Conservation (phyloP, 2,113 vertebrate species). For the Saimiri boliviensis region DNA sequence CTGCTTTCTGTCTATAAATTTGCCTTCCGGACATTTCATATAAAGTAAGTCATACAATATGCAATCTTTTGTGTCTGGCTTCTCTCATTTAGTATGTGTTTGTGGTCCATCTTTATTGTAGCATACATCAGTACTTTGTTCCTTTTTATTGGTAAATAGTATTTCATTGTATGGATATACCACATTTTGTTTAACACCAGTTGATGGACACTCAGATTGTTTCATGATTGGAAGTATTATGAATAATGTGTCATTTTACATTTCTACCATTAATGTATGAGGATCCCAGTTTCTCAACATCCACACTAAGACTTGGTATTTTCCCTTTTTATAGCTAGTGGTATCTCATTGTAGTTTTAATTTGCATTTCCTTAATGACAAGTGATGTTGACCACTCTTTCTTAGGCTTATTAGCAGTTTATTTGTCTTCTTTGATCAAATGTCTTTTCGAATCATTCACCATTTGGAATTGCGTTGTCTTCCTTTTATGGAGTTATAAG, state of each 20-base stretch:
- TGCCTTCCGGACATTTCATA: not conserved
- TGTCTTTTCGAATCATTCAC: not conserved
- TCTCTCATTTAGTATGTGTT: not conserved
- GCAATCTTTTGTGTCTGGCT: not conserved
- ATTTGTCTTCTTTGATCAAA: not conserved
- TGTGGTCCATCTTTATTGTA: not conserved
- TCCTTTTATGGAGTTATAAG: not conserved
- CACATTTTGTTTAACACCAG: not conserved
- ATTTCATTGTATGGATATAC: not conserved
- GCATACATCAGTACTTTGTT: not conserved
- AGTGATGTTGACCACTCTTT: not conserved
- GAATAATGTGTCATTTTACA: not conserved
- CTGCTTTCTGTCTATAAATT: not conserved
- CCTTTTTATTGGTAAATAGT: not conserved
- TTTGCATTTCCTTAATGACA: slow-evolving; percentile 11
- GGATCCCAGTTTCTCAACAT: not conserved
- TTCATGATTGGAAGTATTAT: slow-evolving; percentile 7
- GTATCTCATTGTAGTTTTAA: not conserved
- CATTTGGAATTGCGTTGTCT: not conserved
- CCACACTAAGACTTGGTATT: not conserved
- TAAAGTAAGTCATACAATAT: not conserved
- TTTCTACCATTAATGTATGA: not conserved
- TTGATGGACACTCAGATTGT: not conserved
- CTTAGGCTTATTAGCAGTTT: not conserved
- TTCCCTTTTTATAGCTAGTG: not conserved